Conservation (phyloP, 2,888 invertebrate genomes). For the Mellilla xanthometata region DNA sequence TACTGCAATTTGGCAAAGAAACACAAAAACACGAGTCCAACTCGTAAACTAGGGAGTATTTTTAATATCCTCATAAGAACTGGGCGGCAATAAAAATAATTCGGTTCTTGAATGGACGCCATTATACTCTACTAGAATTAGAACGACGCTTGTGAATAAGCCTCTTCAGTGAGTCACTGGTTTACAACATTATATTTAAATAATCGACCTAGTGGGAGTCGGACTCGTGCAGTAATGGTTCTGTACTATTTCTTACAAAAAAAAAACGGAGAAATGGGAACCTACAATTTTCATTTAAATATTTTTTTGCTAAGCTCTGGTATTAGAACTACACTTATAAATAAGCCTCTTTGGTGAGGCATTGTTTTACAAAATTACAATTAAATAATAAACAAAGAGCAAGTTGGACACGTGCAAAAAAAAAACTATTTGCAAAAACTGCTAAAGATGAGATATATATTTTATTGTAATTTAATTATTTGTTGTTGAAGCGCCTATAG, state of each 20-base stretch:
- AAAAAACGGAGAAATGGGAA: too few relatives aligned
- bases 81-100: constrained; percentile 16
- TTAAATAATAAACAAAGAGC: too few relatives aligned
- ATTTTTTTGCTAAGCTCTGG: too few relatives aligned
- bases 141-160: constrained; percentile 1
- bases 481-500: too few relatives aligned
- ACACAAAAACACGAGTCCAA: constrained; percentile 15
- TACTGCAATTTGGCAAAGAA: constrained; percentile 18
- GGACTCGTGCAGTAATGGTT: too few relatives aligned
- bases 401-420: too few relatives aligned
- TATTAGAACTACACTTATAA: not conserved
- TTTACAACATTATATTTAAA: not conserved
- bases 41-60: constrained; percentile 14
- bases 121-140: constrained; percentile 6
- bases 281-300: too few relatives aligned
- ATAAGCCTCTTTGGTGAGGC: constrained; percentile 4
- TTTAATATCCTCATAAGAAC: constrained; percentile 17
- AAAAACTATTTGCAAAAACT: too few relatives aligned
- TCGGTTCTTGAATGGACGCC: constrained; percentile 15
- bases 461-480: too few relatives aligned
- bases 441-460: too few relatives aligned
- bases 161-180: constrained; percentile 3
- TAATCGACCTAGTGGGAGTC: too few relatives aligned
- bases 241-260: not conserved
- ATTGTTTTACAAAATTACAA: not conserved